Conservation (phyloP, 2,888 invertebrate species). For the Aporophyla nigra region DNA sequence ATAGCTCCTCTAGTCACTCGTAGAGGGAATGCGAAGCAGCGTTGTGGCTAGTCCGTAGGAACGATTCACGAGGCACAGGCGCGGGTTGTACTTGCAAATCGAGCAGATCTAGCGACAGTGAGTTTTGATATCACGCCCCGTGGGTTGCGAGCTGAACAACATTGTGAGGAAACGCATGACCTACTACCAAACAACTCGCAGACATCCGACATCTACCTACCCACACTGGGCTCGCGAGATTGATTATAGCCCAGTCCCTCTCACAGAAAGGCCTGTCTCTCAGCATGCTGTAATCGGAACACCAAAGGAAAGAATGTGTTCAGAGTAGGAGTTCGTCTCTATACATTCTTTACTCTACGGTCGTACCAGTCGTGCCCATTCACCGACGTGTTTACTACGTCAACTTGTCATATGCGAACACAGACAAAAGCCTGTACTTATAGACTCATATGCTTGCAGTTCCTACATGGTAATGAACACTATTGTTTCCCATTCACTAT, state of each 20-base stretch:
- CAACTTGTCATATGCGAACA: conserved; percentile 39
- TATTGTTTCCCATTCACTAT: conserved; percentile 64
- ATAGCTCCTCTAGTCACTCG: background rate
- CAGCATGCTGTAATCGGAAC: no score
- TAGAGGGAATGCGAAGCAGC: background rate
- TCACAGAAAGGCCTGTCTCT: no score
- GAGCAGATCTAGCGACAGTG: background rate
- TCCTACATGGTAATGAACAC: conserved; percentile 48
- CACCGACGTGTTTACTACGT: conserved; percentile 15
- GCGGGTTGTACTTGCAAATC: background rate
- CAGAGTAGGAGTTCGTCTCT: background rate
- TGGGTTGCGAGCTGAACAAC: background rate
- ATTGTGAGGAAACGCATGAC: no score
- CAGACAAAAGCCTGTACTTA: conserved; percentile 34
- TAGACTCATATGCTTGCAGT: background rate
- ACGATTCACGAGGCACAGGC: background rate
- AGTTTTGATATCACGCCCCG: background rate
- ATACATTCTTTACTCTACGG: conserved; percentile 9
- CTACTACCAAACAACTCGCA: no score
- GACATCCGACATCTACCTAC: no score
- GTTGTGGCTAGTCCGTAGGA: background rate
- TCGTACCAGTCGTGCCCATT: conserved; percentile 34
- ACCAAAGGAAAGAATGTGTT: background rate
- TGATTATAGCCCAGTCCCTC: no score
- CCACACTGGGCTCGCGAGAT: no score